Percentiles rank a stretch among this genome's conserved stretches.
These are phyloP conservation scores for Ctenopoma multispine DNA, from an alignment of 2,797 vertebrate species.

Conservation along the genomic window DNA sequence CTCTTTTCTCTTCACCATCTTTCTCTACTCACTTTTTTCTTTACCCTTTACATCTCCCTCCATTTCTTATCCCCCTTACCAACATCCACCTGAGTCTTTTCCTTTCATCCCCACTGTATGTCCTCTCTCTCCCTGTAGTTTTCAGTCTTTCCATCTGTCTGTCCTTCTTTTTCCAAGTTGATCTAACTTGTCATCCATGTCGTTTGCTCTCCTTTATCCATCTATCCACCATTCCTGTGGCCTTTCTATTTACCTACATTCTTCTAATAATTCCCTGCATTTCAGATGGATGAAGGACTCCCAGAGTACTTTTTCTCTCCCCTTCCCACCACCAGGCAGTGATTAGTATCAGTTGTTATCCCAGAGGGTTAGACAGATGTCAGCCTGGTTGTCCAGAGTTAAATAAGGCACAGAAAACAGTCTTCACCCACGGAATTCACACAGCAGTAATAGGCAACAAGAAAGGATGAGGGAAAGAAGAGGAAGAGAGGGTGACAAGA, in stretches of 20 bases:
- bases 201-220: not conserved
- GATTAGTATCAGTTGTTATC: constrained; percentile 19
- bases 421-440: not conserved
- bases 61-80: no score
- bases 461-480: not conserved
- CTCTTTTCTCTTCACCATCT: not conserved
- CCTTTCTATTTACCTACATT: not conserved
- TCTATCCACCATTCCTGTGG: not conserved
- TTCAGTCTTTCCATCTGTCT: no score
- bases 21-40: not conserved
- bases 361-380: constrained; percentile 17
- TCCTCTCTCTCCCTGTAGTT: not conserved
- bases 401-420: constrained; percentile 14
- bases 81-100: no score
- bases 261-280: not conserved
- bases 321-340: not conserved
- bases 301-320: not conserved
- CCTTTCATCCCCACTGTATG: no score
- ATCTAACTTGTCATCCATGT: no score
- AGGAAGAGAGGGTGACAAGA: not conserved
- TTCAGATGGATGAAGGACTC: not conserved
- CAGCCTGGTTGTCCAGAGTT: constrained; percentile 3
- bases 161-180: no score
- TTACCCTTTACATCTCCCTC: no score
- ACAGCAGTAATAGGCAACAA: constrained; percentile 11